Conservation (phyloP, 2,797 vertebrate species). For the Sebastes umbrosus region DNA sequence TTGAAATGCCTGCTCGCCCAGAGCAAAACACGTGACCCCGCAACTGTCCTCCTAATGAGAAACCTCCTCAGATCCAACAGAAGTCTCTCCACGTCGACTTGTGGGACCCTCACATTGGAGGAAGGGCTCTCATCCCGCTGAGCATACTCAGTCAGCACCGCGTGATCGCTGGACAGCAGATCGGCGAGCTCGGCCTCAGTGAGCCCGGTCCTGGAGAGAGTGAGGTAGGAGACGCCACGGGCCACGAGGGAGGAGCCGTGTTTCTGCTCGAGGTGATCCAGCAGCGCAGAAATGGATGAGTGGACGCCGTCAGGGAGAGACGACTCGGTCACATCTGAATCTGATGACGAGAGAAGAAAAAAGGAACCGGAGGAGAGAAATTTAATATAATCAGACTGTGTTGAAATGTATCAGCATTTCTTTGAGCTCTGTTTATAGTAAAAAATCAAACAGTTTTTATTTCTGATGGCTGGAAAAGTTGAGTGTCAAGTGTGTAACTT, state of each 20-base stretch:
- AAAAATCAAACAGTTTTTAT: neutral
- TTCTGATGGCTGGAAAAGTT: neutral
- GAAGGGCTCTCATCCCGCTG: neutral
- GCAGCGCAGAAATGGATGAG: constrained; percentile 71
- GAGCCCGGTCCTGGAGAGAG: constrained; percentile 79
- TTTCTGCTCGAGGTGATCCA: constrained; percentile 78
- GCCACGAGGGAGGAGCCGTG: constrained; percentile 74
- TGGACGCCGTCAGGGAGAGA: constrained; percentile 76
- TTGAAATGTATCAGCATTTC: neutral
- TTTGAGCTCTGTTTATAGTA: too few species aligned
- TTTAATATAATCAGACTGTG: neutral
- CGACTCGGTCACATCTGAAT: constrained; percentile 75
- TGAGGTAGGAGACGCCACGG: constrained; percentile 74
- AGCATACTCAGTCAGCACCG: constrained; percentile 49
- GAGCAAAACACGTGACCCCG: constrained; percentile 68
- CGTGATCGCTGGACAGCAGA: constrained; percentile 74
- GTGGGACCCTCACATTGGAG: constrained; percentile 60
- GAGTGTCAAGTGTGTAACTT: neutral
- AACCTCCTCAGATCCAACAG: constrained; percentile 79
- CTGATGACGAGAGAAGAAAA: constrained; percentile 29
- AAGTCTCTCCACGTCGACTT: constrained; percentile 77
- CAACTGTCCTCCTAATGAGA: constrained; percentile 64
- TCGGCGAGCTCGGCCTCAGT: constrained; percentile 80
- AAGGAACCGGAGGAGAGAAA: neutral
- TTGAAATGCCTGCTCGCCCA: constrained; percentile 84